These are phyloP conservation scores for Rhabdomys pumilio DNA, from an alignment of 2,797 vertebrate species.

Conservation along the genomic window DNA sequence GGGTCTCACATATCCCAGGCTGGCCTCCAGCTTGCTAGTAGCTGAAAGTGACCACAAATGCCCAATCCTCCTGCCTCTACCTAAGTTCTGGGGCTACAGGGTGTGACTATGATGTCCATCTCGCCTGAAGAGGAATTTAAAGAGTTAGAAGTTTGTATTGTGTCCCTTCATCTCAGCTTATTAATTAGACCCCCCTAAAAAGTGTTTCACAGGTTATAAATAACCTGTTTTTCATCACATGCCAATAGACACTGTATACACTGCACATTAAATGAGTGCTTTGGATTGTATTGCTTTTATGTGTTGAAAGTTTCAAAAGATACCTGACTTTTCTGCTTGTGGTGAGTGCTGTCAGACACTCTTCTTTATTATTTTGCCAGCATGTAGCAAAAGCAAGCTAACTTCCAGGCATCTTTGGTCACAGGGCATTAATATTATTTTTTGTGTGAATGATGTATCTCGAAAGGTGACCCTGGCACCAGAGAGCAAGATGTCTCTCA, in stretches of 20 bases:
- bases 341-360: not conserved
- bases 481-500: not conserved
- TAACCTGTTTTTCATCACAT: not conserved
- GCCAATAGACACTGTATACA: not conserved
- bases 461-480: not conserved
- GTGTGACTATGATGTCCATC: not conserved
- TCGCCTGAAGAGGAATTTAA: not conserved
- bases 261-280: not conserved
- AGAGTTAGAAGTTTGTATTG: not conserved
- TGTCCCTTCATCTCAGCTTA: not conserved
- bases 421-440: not conserved
- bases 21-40: not conserved
- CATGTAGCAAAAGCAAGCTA: not conserved
- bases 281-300: slow-evolving; percentile 39
- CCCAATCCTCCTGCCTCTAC: not conserved
- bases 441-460: not conserved
- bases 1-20: not conserved
- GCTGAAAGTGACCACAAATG: not conserved
- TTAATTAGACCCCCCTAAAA: not conserved
- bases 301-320: slow-evolving; percentile 39
- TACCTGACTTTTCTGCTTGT: slow-evolving; percentile 1
- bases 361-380: slow-evolving; percentile 34
- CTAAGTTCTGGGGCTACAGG: not conserved
- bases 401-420: not conserved
- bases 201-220: slow-evolving; percentile 36